Evolutionary conservation across 1,140 invertebrate species (phyloP), one percentile per base, ranked within the genome.

Genomic region (Mycetomoellerius zeteki): DNA sequence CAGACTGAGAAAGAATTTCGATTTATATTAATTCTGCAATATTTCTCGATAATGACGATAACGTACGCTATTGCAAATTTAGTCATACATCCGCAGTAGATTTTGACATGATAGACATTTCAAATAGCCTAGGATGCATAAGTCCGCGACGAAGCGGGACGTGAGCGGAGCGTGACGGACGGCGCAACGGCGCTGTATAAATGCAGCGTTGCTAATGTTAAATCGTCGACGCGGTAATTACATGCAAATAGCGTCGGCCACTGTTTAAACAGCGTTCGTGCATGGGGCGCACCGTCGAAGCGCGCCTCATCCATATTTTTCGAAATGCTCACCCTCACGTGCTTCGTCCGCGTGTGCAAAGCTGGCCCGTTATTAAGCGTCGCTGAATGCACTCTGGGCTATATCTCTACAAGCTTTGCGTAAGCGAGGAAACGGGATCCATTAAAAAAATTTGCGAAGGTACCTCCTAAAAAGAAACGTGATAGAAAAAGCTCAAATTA

Each of bases 131-230:
- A 73, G 69, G 24, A 62, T 60, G 54, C 80, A 54, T 6, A 60
- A 75, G 80, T 71, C 72, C 75, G 89, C 89, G 69, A 75, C 90
- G 89, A 65, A 88, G 85, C 64, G 81, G 73, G 89, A 86, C 80
- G 80, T 54, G 69, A 73, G 37, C 80, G 43, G 72, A 88, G 89
- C 89, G 89, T 88, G 90, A 91, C 89, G 86, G 80, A 89, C 75
- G 86, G 64, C 50, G 72, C 90, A 76, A 69, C 75, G 69, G 82
- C 52, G 77, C 78, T 93, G 87, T 88, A 92, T 93, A 92, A 92
- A 92, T 91, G 89, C 86, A 92, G 91, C 89, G 91, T 88, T 87
- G 91, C 90, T 93, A 92, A 93, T 92, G 91, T 92, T 92, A 92
- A 92, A 92, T 91, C 89, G 91, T 73, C 88, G 86, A 77, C 84